Base-by-base conservation (phyloP, 2,113 vertebrate species). In the Bubo blakistoni region DNA sequence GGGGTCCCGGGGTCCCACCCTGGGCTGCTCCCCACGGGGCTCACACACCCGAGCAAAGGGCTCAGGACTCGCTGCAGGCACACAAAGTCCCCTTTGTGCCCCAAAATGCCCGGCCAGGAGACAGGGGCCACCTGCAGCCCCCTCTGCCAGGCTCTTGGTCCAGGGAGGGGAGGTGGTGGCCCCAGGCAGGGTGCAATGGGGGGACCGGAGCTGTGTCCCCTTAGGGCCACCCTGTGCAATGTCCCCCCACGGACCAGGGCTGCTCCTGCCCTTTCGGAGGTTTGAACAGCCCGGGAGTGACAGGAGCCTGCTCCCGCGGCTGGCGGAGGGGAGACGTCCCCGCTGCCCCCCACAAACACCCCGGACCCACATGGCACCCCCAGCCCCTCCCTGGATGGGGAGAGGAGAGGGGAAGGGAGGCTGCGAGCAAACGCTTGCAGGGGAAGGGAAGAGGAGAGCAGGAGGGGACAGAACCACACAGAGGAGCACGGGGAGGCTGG, bases 221-320 rank as follows among this genome's bases (percentile, higher is more conserved):
- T 38, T 16, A 52, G 72, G 16, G 40, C 16, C 21, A 14, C 73
- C 26, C 81, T 25, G 26, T 38, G 76, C 46, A 2, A 6, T 15
- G 59, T 32, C 8, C 26, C 13, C 44, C 27, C n/a, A 5, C 6
- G 16, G 29, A 11, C 8, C 40, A 16, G 36, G 34, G 66, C 24
- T 73, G 59, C 67, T n/a, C 52, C 38, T 32, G 44, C 29, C 51
- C 29, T 10, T 15, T 20, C 8, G 19, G 26, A 24, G 38, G 20
- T 26, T 9, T 16, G 47, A 47, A 46, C 42, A 10, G 8, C 61
- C 47, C 47, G 6, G 19, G 30, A 44, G 11, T 2, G 16, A 22
- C 40, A 38, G 51, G n/a, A 26, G 18, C 10, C 2, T 10, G 36
- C 16, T 16, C 20, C 29, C 1, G 2, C 1, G 1, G 54, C 7